Conservation (phyloP, 2,113 vertebrate genomes). For the Glareola pratincola region DNA sequence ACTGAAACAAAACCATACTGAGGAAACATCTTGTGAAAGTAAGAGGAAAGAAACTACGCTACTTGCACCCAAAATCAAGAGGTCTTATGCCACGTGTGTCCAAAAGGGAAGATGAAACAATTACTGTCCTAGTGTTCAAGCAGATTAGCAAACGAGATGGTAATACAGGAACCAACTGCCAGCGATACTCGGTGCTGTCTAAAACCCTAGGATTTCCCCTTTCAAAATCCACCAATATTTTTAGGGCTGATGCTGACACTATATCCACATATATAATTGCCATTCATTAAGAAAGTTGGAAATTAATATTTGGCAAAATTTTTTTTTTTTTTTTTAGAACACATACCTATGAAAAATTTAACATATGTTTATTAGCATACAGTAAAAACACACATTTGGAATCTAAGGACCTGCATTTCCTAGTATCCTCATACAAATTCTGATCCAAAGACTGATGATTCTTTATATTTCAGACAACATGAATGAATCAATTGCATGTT, state of each 20-base stretch:
- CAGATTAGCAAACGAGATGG: not conserved
- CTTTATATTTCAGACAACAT: not conserved
- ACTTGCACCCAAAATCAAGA: not conserved
- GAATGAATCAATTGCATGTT: not conserved
- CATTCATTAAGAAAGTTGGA: not conserved
- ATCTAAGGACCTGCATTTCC: not conserved
- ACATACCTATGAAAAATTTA: not conserved
- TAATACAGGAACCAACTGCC: not conserved
- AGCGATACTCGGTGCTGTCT: not conserved
- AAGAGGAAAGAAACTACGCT: not conserved
- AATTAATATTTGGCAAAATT: not conserved
- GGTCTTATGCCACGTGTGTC: not conserved
- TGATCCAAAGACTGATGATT: not conserved
- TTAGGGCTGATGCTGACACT: not conserved
- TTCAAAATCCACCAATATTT: not conserved
- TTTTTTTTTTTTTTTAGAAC: not conserved
- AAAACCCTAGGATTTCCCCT: not conserved
- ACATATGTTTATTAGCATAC: not conserved
- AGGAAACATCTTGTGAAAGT: constrained; percentile 22
- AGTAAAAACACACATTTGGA: not conserved
- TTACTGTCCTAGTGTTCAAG: not conserved
- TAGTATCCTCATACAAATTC: not conserved
- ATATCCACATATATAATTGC: not conserved
- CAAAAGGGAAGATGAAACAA: not conserved
- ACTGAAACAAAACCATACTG: not conserved